Evolutionary conservation across 2,113 vertebrate species (phyloP), one percentile per base, ranked within the genome.

Genomic region (Toxotes chatareus): DNA sequence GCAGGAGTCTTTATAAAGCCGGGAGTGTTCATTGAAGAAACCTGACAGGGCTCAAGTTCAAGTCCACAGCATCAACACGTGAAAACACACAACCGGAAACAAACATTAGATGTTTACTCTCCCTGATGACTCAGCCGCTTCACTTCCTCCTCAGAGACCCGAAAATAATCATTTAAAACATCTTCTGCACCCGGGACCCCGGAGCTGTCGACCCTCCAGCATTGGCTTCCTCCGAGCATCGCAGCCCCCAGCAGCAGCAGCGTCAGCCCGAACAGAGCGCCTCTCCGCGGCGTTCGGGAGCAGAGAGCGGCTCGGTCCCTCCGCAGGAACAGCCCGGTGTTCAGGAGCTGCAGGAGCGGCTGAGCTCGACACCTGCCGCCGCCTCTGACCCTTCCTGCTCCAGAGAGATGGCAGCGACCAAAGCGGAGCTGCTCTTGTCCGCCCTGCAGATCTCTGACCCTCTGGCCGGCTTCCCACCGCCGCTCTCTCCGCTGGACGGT

Each of bases 351-450:
- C 79, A 51, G 79, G 60, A 77, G 70, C 63, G 23, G 57, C 79
- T 1, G 49, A 80, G 57, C 83, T 80, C 81, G 69, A 3, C 56
- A 0, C 11, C 74, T 34, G 11, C 47, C 21, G 3, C 62, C 44
- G 34, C 65, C 4, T 64, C 67, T 4, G 21, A 19, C 53, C 11
- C 71, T 12, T 36, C 60, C 17, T 46, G 44, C 62, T 44, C 32
- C 70, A 23, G 57, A 21, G 85, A 90, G 62, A 97, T 98, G 97
- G 96, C 97, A 85, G 95, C 96, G 73, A 95, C 97, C 92, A 97
- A 97, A 93, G 94, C 97, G 47, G 97, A 99, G 93, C 95, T 97
- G 94, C 94, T 97, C n/a, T 93, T 98, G 87, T 95, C 98, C 82
- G 92, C 96, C 69, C 95, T 97, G 94, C 97, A 97, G 94, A 95